Evolutionary conservation across 2,113 vertebrate genomes (phyloP), one percentile per base, ranked within the genome.

Genomic region (Penelope pileata): DNA sequence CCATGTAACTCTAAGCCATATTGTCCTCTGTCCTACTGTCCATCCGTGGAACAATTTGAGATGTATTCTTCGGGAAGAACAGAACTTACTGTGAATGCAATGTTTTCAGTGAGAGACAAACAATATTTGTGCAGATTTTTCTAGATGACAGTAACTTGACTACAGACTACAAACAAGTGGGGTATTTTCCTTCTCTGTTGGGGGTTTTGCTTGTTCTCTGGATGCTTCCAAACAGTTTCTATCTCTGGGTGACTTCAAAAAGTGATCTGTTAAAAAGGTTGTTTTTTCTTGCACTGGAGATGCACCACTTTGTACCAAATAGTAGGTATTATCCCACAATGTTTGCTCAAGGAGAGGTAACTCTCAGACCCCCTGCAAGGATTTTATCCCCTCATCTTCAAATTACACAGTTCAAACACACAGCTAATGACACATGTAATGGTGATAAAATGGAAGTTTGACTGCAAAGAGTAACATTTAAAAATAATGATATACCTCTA

Each of bases 401-500:
- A 51, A 91, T 90, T 63, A 40, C 88, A 45, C 79, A 24, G 63
- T 70, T 92, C 47, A 77, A 43, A 68, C 12, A 48, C 64, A 26
- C 7, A 3, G 87, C 79, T 90, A 90, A 96, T 70, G 85, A 83
- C 68, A 88, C 63, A 19, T 30, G 75, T 51, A 88, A 95, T 48
- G 95, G 90, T 77, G 91, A 81, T 83, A 74, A 91, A 92, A 92
- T 42, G 45, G 18, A 50, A 90, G 88, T 14, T 82, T 72, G 91
- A 60, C 91, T 93, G 95, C 67, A 12, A 18, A 19, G 94, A 93
- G 91, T 74, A 95, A 88, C 43, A 3, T 83, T 93, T 91, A 91
- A 95, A 96, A 96, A 93, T 96, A 91, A 93, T 91, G 79, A 83
- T 90, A 38, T 53, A 93, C 94, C 94, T 97, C 91, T n/a, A 91